Percentiles rank a stretch among this genome's conserved stretches.
phyloP scores from a whole-genome alignment of 1,140 invertebrate species.

The Polypedilum pembai region DNA sequence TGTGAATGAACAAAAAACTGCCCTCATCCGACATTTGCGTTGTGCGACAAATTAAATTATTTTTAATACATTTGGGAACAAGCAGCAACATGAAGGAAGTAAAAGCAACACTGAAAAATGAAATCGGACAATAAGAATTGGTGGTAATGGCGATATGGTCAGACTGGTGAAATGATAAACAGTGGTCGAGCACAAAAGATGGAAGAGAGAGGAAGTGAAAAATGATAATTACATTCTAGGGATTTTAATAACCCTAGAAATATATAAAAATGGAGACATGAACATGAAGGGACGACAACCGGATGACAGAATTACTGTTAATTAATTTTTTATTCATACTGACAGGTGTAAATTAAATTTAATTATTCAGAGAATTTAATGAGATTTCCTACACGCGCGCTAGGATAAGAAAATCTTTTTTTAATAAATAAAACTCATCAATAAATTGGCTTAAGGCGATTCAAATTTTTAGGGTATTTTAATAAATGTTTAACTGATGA shows the following conservation, averaged over 20 bases:
- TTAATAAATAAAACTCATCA: conserved; percentile 24
- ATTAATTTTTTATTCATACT: conserved; percentile 25
- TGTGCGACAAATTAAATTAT: conserved; percentile 28
- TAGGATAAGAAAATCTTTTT: background rate
- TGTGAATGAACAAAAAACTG: background rate
- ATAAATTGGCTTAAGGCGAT: background rate
- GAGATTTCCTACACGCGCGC: background rate
- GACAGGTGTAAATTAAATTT: conserved; percentile 26
- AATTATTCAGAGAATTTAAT: background rate
- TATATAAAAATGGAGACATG: background rate
- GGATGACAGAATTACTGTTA: conserved; percentile 24
- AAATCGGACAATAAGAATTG: background rate
- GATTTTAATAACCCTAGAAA: background rate
- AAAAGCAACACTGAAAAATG: background rate
- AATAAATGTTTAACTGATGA: conserved; percentile 23
- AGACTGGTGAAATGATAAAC: conserved; percentile 22
- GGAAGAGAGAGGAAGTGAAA: conserved; percentile 10
- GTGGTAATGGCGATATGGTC: background rate
- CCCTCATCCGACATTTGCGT: conserved; percentile 23
- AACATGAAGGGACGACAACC: background rate
- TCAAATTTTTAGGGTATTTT: background rate
- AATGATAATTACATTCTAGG: conserved; percentile 28
- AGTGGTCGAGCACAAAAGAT: background rate
- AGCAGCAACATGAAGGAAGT: too few species aligned
- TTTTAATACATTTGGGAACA: conserved; percentile 12